A percentile compares a stretch with the other conserved stretches of the same genome.
Evolutionary conservation across 30 jellyfish, hydroid and myxozoan species (phyloP).

Genomic region (Aurelia sp.): DNA sequence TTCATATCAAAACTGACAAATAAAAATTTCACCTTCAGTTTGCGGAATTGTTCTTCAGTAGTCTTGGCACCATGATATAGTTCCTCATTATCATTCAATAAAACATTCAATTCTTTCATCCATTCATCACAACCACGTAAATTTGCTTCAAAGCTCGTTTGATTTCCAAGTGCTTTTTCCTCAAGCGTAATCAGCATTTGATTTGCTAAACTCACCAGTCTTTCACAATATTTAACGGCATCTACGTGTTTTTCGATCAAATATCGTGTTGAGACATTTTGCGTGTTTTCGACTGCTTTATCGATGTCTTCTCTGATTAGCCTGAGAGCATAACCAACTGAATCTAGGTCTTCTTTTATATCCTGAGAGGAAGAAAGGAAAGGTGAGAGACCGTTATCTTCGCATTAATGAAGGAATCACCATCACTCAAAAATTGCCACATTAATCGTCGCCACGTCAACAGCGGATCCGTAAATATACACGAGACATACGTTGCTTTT

Average conservation of each 20-base stretch:
- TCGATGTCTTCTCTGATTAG: constrained; percentile 63
- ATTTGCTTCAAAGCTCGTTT: constrained; percentile 49
- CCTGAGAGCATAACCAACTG: constrained; percentile 45
- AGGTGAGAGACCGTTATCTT: no score
- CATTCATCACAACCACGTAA: constrained; percentile 61
- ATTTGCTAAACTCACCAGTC: neutral
- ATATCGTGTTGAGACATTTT: neutral
- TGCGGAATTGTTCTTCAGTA: constrained; percentile 20
- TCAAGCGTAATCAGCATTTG: constrained; percentile 4
- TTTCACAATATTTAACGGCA: constrained; percentile 8
- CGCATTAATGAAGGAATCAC: no score
- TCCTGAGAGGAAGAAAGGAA: constrained; percentile 13
- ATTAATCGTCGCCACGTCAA: no score
- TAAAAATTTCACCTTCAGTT: constrained; percentile 12
- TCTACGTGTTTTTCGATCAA: constrained; percentile 22
- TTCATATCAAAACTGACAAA: no score
- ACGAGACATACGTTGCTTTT: no score
- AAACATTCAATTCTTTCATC: constrained; percentile 49
- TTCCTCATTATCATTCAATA: constrained; percentile 23
- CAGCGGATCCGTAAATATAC: no score
- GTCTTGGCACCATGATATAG: constrained; percentile 11
- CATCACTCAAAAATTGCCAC: no score
- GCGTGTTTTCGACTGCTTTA: constrained; percentile 14
- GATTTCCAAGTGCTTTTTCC: constrained; percentile 26
- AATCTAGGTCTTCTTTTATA: constrained; percentile 45